Evolutionary conservation across 2,113 vertebrate species (phyloP).

Genomic region (Asarcornis scutulata): DNA sequence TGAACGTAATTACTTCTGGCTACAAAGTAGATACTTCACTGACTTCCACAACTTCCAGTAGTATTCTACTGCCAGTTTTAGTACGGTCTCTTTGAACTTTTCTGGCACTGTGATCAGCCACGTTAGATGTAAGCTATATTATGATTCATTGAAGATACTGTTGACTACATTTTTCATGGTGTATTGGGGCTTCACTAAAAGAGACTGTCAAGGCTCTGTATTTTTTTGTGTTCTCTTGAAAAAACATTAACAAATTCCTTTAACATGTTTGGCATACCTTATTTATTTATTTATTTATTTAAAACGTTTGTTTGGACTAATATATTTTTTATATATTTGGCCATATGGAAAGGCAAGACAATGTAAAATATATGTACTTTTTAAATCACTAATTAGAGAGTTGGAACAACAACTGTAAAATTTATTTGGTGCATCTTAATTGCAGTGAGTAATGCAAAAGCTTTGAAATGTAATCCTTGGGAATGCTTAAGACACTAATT

Average conservation of each 20-base stretch:
- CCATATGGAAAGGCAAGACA: constrained; percentile 26
- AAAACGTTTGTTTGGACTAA: not conserved
- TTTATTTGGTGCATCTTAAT: constrained; percentile 60
- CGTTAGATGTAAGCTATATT: constrained; percentile 32
- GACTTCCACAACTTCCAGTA: not conserved
- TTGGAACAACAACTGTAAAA: constrained; percentile 55
- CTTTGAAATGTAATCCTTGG: constrained; percentile 64
- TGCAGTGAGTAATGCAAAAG: constrained; percentile 64
- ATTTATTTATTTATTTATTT: not conserved
- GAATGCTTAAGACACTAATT: constrained; percentile 63
- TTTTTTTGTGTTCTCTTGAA: not conserved
- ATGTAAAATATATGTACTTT: constrained; percentile 16
- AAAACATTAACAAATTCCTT: not conserved
- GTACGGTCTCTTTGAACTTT: constrained; percentile 7
- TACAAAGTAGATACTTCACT: constrained; percentile 19
- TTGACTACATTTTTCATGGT: not conserved
- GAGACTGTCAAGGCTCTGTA: not conserved
- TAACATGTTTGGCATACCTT: not conserved
- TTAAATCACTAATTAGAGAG: constrained; percentile 39
- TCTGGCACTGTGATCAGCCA: not conserved
- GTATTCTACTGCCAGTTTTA: not conserved
- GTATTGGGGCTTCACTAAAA: not conserved
- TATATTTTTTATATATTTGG: constrained; percentile 14
- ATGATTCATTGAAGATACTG: constrained; percentile 19
- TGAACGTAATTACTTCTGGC: constrained; percentile 25